Base-by-base conservation (phyloP, 2,888 invertebrate species). In the Apocheima hispidaria region DNA sequence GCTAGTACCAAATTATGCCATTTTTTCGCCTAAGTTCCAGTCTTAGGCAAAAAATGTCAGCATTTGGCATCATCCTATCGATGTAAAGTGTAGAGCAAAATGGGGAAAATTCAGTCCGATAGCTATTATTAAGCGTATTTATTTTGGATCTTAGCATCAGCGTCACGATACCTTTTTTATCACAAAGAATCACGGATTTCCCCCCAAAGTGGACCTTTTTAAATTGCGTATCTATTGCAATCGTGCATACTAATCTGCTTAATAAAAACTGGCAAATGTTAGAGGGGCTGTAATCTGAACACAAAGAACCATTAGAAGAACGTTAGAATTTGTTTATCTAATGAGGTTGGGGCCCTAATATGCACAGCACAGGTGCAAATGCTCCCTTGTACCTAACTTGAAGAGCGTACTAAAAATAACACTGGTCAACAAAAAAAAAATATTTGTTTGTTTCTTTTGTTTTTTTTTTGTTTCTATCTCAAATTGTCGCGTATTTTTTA, bases 291-390 rank as follows among this genome's bases (percentile, higher is more conserved):
- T 63, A 65, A 65, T 60, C 61, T 48, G 30, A 18, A 7, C 12
- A 56, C 52, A 55, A 52, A 51, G 44, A 38, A 18, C 38, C 55
- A 57, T 69, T 66, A 60, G 65, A 66, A 63, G 58, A 60, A 55
- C 60, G 66, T 64, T 66, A 52, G 61, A 21, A 66, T 65, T 66
- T 63, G 60, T 65, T 63, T 66, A 54, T 59, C 38, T 60, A 63
- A 68, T 66, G 60, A 63, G 60, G 35, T 51, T 65, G 46, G 55
- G 63, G 21, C 36, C 28, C 30, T 33, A 36, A 63, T 20, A 36
- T 49, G 16, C 3, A n/a, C n/a, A n/a, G n/a, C 30, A 26, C 63
- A 63, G 63, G 63, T 63, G 63, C 59, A 57, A 54, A 40, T 18
- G 43, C 33, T 54, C 43, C 50, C 16, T 14, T n/a, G 2, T 4